A percentile compares a stretch with the other conserved stretches of the same genome.
Evolutionary conservation across 2,113 vertebrate genomes (phyloP).

Genomic region (Apteryx mantelli): DNA sequence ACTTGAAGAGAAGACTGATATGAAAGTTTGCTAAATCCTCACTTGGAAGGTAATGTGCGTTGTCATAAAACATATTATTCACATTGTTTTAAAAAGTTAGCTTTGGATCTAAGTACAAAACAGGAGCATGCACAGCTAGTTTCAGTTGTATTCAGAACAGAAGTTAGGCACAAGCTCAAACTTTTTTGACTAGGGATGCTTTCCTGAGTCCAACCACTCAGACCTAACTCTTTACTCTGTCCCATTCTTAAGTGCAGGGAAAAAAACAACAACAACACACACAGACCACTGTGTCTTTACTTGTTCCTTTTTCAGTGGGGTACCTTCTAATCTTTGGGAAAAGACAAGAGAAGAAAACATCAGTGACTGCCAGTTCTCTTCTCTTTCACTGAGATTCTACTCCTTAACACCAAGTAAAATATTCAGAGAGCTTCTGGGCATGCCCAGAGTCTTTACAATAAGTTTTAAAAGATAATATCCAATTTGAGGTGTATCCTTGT

Average conservation of each 20-base stretch:
- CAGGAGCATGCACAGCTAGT: not conserved
- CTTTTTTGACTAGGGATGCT: not conserved
- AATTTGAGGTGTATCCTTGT: not conserved
- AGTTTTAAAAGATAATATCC: not conserved
- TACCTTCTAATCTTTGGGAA: not conserved
- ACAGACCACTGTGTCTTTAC: not conserved
- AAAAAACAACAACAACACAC: too few species aligned
- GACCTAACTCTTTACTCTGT: too few species aligned
- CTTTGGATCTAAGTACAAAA: not conserved
- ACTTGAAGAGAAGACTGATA: not conserved
- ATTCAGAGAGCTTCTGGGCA: not conserved
- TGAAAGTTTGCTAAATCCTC: not conserved
- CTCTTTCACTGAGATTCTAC: not conserved
- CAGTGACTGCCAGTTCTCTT: not conserved
- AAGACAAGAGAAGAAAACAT: rapidly evolving
- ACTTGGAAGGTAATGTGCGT: rapidly evolving
- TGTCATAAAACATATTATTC: not conserved
- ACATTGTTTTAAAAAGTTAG: not conserved
- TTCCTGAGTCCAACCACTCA: not conserved
- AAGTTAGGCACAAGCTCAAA: not conserved
- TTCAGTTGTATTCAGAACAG: not conserved
- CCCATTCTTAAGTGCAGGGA: rapidly evolving
- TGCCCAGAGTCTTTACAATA: not conserved
- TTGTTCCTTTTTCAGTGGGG: not conserved
- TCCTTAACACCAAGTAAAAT: not conserved